A percentile compares a stretch with the other conserved stretches of the same genome.
phyloP scores from a whole-genome alignment of 2,113 vertebrate species.

The Cichladusa arquata region DNA sequence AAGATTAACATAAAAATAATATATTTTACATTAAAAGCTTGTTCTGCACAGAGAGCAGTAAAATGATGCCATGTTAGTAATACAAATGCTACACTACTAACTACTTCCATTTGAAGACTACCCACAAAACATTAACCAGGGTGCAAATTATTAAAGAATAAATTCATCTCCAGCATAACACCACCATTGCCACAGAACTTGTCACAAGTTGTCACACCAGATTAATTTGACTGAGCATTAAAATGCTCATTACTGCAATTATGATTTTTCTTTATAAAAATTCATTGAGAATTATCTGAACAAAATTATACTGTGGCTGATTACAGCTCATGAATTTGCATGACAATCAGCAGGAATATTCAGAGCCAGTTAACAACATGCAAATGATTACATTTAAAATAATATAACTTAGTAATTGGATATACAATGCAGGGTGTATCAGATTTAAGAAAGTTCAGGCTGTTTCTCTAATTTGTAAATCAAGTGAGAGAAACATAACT shows the following conservation, averaged over 20 bases:
- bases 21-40: neutral
- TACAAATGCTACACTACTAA: neutral
- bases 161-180: neutral
- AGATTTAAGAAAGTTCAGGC: neutral
- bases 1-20: neutral
- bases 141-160: neutral
- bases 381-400: neutral
- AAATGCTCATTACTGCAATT: slow-evolving; percentile 12
- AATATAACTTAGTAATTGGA: slow-evolving; percentile 13
- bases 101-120: neutral
- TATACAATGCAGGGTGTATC: neutral
- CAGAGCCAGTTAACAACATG: slow-evolving; percentile 14
- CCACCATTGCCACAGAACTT: neutral
- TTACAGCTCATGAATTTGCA: slow-evolving; percentile 53
- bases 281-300: slow-evolving; percentile 16
- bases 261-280: slow-evolving; percentile 36
- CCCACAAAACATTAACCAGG: neutral
- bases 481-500: neutral
- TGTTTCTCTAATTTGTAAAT: slow-evolving; percentile 43
- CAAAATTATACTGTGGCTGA: slow-evolving; percentile 40
- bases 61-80: neutral
- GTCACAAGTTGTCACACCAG: neutral
- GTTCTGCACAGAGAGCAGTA: neutral
- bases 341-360: slow-evolving; percentile 41
- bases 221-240: neutral